Evolutionary conservation across 1,140 invertebrate genomes (phyloP).

Genomic region (Hesperophylax magnus): DNA sequence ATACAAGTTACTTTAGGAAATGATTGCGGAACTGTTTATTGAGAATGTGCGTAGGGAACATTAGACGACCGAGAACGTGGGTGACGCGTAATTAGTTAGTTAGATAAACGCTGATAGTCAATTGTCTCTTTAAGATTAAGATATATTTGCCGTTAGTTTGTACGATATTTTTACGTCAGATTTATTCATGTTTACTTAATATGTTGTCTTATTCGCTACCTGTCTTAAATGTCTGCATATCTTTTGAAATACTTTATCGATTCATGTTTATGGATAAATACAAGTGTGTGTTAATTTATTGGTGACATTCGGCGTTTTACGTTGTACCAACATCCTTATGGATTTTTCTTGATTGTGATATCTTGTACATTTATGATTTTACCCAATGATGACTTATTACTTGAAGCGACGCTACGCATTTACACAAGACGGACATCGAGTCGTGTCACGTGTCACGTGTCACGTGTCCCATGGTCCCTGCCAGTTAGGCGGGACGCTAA

Average conservation of each 20-base stretch:
- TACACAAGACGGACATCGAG: neutral
- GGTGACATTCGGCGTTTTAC: neutral
- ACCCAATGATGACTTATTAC: constrained; percentile 9
- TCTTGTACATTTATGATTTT: constrained; percentile 36
- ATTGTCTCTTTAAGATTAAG: constrained; percentile 54
- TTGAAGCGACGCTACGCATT: constrained; percentile 35
- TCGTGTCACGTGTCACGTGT: too few relatives aligned
- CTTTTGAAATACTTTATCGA: constrained; percentile 10
- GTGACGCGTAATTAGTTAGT: constrained; percentile 51
- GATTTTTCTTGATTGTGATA: constrained; percentile 41
- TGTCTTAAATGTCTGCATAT: constrained; percentile 44
- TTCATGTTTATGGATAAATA: neutral
- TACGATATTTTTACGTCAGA: constrained; percentile 49
- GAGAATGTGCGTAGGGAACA: constrained; percentile 46
- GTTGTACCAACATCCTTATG: constrained; percentile 32
- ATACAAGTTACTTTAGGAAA: constrained; percentile 39
- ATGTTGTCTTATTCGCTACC: constrained; percentile 37
- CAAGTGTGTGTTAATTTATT: neutral
- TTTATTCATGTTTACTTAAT: constrained; percentile 49
- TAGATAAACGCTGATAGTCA: constrained; percentile 58
- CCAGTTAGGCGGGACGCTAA: neutral
- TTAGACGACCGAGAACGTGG: neutral
- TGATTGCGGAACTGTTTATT: constrained; percentile 45
- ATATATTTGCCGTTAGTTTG: constrained; percentile 53
- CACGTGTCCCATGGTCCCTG: too few relatives aligned